A percentile compares a stretch with the other conserved stretches of the same genome.
phyloP scores from a whole-genome alignment of 2,888 invertebrate species.

The Euzetes globulus region DNA sequence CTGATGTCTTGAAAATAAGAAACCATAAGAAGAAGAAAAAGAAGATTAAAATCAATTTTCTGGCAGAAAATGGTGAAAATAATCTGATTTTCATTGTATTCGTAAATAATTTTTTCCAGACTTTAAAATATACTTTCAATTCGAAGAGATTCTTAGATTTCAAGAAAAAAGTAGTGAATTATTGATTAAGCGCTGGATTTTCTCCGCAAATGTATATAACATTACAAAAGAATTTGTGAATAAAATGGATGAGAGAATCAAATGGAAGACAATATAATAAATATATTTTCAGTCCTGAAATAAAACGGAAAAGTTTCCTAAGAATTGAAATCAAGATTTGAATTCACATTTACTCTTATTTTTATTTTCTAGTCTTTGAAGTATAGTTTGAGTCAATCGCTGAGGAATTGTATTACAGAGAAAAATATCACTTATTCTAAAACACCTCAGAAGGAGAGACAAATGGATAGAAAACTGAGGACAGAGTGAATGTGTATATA shows the following conservation, averaged over 20 bases:
- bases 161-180: too few species aligned
- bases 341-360: slow-evolving; percentile 6
- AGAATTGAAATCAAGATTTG: slow-evolving; percentile 11
- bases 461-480: background rate
- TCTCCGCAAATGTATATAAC: too few species aligned
- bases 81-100: too few species aligned
- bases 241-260: background rate
- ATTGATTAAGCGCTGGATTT: too few species aligned
- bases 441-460: background rate
- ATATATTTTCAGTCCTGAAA: background rate
- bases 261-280: background rate
- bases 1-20: too few species aligned
- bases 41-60: too few species aligned
- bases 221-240: background rate
- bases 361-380: background rate
- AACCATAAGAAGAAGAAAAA: too few species aligned
- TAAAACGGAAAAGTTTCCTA: background rate
- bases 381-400: background rate
- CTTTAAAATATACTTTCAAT: too few species aligned
- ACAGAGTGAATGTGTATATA: background rate
- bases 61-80: too few species aligned
- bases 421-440: background rate
- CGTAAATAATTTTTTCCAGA: too few species aligned
- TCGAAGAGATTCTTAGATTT: too few species aligned
- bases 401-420: background rate